Base-by-base conservation (phyloP, 2,888 invertebrate species). In the Lithodes maja region DNA sequence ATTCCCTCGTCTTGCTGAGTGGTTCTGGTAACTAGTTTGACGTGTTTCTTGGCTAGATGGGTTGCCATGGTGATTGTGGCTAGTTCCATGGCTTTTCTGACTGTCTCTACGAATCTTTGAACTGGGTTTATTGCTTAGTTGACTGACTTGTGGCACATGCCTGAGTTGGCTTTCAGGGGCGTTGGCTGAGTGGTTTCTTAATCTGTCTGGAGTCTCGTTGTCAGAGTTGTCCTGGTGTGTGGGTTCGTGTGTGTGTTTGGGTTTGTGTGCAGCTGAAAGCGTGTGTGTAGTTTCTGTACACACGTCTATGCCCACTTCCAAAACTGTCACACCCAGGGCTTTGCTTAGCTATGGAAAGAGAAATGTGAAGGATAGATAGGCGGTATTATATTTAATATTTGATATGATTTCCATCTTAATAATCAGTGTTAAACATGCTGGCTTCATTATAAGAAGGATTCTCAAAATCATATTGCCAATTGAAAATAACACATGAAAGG, bases 261-360 rank as follows among this genome's bases (percentile, higher is more conserved):
- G 33, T 12, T 61, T 61, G 61, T 61, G 61, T 61, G 61, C 61
- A 3, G 54, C n/a, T 55, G 79, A 1, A 33, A 17, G 79, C 17
- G 79, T 12, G 55, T 15, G 53, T 52, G 17, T n/a, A 9, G 3
- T 3, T n/a, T 79, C 79, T 55, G 79, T 79, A 17, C 79, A 79
- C 2, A 79, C 55, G 55, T 54, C 79, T 17, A 79, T 54, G n/a
- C 79, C 79, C 55, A 79, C 55, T n/a, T 17, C 54, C 17, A 79
- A 9, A 7, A 79, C 9, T 79, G 17, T 12, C 9, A 79, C 79
- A 2, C 79, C 79, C 7, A 17, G 9, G n/a, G 79, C 79, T 9
- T 79, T 54, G 55, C 79, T 79, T 17, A 79, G 55, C 79, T 79
- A 54, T 7, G 61, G 61, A 61, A 12, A 61, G 61, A 12, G 12